Base-by-base conservation (phyloP, 1,140 invertebrate genomes). In the Drosophila parvula region DNA sequence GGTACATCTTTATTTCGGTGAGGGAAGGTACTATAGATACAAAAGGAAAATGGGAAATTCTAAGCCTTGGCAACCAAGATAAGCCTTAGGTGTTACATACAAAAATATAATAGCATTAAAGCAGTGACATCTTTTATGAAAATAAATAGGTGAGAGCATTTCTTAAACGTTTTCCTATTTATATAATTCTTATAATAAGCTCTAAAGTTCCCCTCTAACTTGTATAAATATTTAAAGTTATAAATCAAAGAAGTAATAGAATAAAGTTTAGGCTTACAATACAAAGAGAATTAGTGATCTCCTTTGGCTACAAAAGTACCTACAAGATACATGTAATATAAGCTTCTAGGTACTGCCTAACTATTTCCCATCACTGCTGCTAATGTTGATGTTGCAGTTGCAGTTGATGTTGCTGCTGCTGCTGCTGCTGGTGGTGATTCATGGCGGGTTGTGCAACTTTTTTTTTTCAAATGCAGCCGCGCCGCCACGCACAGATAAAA, bases 371-470 rank as follows among this genome's bases (percentile, higher is more conserved):
- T 55, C 34, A 27, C 50, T 67, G 32, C 30, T 70, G 50, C 28
- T 56, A 60, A 41, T 60, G 55, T 18, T 63, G 55, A 38, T 63
- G 55, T 40, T 63, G 53, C 51, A 55, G 51, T 55, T 55, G 34
- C 18, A 38, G 18, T 55, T 60, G 38, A 40, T 44, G 58, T 59
- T 75, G 71, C 18, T 40, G 48, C 12, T 63, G 32, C 28, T 58
- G 51, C 45, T 76, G 65, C 28, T 74, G 41, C 41, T 62, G 56
- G 27, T 64, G 80, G 47, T 81, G 79, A 81, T 56, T 81, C 79
- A 81, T 57, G 12, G 38, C 56, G 53, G 41, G 53, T 83, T 83
- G 80, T 83, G 80, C 80, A 83, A 83, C 74, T 65, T 48, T 69
- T 53, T 74, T 14, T 38, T 53, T 74, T 14, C 38, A 45, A 36